Evolutionary conservation across 2,888 invertebrate species (phyloP).

Genomic region (Rhaphigaster nebulosa): DNA sequence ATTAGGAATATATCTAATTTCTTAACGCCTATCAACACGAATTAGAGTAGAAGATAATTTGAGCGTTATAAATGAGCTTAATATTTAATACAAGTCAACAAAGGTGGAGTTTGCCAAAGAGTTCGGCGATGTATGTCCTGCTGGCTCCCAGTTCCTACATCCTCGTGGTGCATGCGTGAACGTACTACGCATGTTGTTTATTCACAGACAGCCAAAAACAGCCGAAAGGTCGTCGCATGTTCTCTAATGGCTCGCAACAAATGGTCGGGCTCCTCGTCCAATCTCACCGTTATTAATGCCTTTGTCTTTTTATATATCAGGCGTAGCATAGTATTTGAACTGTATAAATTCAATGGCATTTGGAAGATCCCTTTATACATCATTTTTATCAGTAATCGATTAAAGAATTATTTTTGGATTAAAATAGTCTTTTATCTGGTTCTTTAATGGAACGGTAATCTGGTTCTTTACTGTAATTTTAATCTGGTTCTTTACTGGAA

Average conservation of each 20-base stretch:
- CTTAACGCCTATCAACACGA: not conserved
- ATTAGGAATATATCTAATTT: too few species aligned
- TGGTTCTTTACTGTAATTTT: too few species aligned
- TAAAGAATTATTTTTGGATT: too few species aligned
- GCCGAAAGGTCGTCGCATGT: not conserved
- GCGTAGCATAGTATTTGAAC: not conserved
- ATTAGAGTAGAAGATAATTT: not conserved
- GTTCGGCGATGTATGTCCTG: not conserved
- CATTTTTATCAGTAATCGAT: too few species aligned
- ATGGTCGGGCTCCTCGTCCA: not conserved
- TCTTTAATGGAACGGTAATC: too few species aligned
- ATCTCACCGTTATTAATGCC: not conserved
- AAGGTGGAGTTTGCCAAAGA: not conserved
- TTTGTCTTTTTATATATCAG: not conserved
- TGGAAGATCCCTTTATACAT: too few species aligned
- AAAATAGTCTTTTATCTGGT: too few species aligned
- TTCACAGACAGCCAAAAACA: not conserved
- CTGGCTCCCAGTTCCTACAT: not conserved
- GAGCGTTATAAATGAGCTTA: not conserved
- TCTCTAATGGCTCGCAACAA: not conserved
- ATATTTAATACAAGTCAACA: conserved; percentile 34
- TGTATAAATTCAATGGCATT: not conserved
- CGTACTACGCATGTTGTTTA: conserved; percentile 8
- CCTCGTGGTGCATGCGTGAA: not conserved
- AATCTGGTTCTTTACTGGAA: too few species aligned